A percentile compares a stretch with the other conserved stretches of the same genome.
Evolutionary conservation across 2,113 vertebrate species (phyloP).

Genomic region (Ceyx melanurus): DNA sequence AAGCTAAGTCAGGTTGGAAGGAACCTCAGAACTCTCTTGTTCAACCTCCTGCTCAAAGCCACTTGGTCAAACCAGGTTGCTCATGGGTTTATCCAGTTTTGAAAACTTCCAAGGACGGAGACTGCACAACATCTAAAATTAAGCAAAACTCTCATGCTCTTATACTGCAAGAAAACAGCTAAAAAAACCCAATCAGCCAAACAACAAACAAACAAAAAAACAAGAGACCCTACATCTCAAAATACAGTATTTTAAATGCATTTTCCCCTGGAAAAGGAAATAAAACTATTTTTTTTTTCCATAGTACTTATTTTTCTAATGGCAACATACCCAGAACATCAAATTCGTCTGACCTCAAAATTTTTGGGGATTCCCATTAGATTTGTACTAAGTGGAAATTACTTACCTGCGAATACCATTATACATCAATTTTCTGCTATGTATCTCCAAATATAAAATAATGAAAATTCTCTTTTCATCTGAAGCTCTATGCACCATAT

Average conservation of each 20-base stretch:
- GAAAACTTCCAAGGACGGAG: not conserved
- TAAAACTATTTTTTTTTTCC: not conserved
- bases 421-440: not conserved
- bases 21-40: not conserved
- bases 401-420: not conserved
- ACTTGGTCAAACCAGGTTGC: not conserved
- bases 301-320: not conserved
- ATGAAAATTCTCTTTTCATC: not conserved
- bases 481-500: not conserved
- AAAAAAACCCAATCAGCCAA: not conserved
- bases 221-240: not conserved
- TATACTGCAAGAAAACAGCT: not conserved
- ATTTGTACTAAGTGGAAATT: not conserved
- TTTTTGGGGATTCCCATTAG: not conserved
- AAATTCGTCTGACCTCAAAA: not conserved
- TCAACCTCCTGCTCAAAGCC: not conserved
- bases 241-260: not conserved
- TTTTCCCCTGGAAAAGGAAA: not conserved
- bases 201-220: too few relatives aligned
- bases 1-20: not conserved
- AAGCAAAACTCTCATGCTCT: not conserved
- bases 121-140: not conserved
- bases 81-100: not conserved
- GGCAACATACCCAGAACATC: not conserved
- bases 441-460: not conserved